These are phyloP conservation scores for Turnix velox DNA, from an alignment of 2,113 vertebrate genomes.

Conservation along the genomic window DNA sequence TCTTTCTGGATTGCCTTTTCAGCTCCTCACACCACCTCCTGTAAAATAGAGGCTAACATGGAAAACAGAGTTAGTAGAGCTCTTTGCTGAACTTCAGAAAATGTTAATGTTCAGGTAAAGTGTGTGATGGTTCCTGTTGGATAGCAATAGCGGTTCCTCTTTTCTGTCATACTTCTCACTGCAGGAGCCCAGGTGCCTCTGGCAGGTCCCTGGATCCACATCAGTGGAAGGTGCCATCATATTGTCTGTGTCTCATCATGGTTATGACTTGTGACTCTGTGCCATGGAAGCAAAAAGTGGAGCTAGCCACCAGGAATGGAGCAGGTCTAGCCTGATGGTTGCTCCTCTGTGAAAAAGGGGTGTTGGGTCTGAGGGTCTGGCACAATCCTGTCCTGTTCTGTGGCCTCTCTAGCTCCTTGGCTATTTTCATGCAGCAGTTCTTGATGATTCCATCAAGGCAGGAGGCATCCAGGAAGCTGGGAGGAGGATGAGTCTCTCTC, in stretches of 20 bases:
- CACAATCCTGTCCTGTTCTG: neutral
- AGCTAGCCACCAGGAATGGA: neutral
- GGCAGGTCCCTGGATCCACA: neutral
- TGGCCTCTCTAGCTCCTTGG: neutral
- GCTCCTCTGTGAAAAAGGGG: neutral
- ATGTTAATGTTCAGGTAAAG: neutral
- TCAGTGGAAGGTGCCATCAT: neutral
- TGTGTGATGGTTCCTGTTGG: neutral
- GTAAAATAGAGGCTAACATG: neutral
- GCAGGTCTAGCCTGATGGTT: fast-evolving
- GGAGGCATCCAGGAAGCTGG: neutral
- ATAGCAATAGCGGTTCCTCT: neutral
- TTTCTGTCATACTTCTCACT: neutral
- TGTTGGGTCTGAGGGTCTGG: neutral
- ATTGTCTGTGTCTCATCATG: fast-evolving
- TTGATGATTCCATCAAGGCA: neutral
- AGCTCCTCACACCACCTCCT: neutral
- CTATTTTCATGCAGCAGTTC: neutral
- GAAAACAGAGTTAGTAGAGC: neutral
- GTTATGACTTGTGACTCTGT: neutral
- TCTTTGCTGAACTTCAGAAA: neutral
- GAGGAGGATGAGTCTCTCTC: neutral
- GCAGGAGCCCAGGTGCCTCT: neutral
- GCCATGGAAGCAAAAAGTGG: neutral
- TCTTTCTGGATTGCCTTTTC: neutral